Conservation (phyloP, 2,113 vertebrate species). For the Paramisgurnus dabryanus region DNA sequence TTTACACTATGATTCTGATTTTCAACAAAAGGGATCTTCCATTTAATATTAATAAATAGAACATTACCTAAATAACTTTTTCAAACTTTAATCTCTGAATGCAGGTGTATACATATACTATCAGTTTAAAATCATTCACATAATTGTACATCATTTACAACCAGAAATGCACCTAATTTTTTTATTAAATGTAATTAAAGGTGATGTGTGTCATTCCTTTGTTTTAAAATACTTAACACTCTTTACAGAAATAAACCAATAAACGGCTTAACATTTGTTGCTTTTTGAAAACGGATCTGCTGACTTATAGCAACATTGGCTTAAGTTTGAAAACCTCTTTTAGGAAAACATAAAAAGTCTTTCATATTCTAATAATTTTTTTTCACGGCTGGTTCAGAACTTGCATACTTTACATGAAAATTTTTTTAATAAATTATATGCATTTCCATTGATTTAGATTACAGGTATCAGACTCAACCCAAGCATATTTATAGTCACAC, state of each 20-base stretch:
- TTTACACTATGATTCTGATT: background rate
- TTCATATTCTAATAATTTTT: background rate
- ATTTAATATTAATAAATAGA: slow-evolving; percentile 10
- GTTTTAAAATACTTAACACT: too few relatives aligned
- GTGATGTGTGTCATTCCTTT: background rate
- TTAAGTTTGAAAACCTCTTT: background rate
- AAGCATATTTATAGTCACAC: background rate
- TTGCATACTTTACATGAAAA: background rate
- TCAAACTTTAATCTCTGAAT: background rate
- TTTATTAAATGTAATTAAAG: background rate
- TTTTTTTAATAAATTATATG: background rate
- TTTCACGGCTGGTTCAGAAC: background rate
- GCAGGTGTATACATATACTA: background rate
- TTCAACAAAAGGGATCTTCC: slow-evolving; percentile 1
- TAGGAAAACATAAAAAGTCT: background rate
- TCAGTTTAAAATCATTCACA: too few relatives aligned
- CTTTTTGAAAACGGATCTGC: background rate
- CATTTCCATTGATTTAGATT: slow-evolving; percentile 1
- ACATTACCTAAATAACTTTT: background rate
- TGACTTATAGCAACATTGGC: too few relatives aligned
- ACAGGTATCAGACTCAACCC: background rate
- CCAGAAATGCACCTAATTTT: background rate
- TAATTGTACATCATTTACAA: slow-evolving; percentile 5
- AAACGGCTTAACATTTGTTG: too few relatives aligned
- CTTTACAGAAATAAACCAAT: too few relatives aligned